These are phyloP conservation scores for Drosophila engyochracea DNA, from an alignment of 2,888 invertebrate species.

Conservation along the genomic window DNA sequence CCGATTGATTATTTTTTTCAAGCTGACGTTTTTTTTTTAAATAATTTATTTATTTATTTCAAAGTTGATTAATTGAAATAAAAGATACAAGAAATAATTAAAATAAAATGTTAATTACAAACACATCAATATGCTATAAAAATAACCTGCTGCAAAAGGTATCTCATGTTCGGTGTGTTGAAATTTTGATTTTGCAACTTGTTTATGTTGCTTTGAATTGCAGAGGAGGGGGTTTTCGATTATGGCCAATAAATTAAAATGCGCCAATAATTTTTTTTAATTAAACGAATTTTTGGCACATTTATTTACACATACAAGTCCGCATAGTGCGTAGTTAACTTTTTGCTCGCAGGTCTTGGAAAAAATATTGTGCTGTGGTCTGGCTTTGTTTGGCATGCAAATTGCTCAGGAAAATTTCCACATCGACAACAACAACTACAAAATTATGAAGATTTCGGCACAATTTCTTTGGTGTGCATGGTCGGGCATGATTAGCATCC, in stretches of 20 bases:
- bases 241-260: slow-evolving; percentile 73
- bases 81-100: not conserved
- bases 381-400: slow-evolving; percentile 59
- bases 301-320: slow-evolving; percentile 55
- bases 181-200: slow-evolving; percentile 15
- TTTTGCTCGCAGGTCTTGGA: slow-evolving; percentile 8
- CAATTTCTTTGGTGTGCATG: slow-evolving; percentile 67
- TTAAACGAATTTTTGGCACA: slow-evolving; percentile 66
- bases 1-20: not conserved
- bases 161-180: slow-evolving; percentile 15
- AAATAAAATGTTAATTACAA: not conserved
- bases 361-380: slow-evolving; percentile 27
- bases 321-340: slow-evolving; percentile 24
- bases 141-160: slow-evolving; percentile 12
- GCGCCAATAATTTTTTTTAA: slow-evolving; percentile 75
- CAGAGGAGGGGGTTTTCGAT: slow-evolving; percentile 34
- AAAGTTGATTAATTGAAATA: not conserved
- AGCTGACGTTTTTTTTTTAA: not conserved
- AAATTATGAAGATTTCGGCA: slow-evolving; percentile 68
- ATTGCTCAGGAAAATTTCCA: slow-evolving; percentile 54
- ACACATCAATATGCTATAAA: not conserved
- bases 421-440: slow-evolving; percentile 11
- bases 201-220: slow-evolving; percentile 27
- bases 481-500: slow-evolving; percentile 60
- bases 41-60: slow-evolving; percentile 2